Conservation (phyloP, 2,888 invertebrate genomes). For the Trilocha varians region DNA sequence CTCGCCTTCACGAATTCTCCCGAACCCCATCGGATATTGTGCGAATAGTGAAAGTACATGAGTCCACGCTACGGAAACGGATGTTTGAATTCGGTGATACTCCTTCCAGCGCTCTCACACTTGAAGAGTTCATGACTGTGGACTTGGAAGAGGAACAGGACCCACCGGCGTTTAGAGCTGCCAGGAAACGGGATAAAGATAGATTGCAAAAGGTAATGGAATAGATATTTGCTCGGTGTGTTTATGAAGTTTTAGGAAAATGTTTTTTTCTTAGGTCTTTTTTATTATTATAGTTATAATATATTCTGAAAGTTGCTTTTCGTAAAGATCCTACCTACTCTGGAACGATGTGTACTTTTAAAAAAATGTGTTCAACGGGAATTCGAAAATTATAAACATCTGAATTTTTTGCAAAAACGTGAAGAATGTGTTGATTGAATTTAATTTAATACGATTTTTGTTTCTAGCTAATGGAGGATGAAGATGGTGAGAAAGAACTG, state of each 20-base stretch:
- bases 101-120: constrained; percentile 92
- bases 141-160: constrained; percentile 97
- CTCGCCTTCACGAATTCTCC: constrained; percentile 92
- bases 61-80: constrained; percentile 91
- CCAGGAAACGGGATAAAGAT: constrained; percentile 90
- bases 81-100: constrained; percentile 97
- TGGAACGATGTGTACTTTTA: too few relatives aligned
- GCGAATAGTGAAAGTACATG: constrained; percentile 95
- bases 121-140: constrained; percentile 97
- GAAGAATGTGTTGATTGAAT: too few relatives aligned
- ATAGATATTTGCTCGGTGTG: too few relatives aligned
- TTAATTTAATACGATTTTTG: too few relatives aligned
- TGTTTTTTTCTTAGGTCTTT: too few relatives aligned
- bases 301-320: too few relatives aligned
- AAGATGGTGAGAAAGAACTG: constrained; percentile 77
- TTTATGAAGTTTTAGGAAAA: too few relatives aligned
- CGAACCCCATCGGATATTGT: constrained; percentile 91
- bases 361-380: too few relatives aligned
- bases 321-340: too few relatives aligned
- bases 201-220: constrained; percentile 80
- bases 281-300: background rate
- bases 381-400: too few relatives aligned
- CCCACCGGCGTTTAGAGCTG: constrained; percentile 94
- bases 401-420: too few relatives aligned
- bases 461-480: constrained; percentile 68